Evolutionary conservation across 2,113 vertebrate species (phyloP).

Genomic region (Festucalex cinctus): DNA sequence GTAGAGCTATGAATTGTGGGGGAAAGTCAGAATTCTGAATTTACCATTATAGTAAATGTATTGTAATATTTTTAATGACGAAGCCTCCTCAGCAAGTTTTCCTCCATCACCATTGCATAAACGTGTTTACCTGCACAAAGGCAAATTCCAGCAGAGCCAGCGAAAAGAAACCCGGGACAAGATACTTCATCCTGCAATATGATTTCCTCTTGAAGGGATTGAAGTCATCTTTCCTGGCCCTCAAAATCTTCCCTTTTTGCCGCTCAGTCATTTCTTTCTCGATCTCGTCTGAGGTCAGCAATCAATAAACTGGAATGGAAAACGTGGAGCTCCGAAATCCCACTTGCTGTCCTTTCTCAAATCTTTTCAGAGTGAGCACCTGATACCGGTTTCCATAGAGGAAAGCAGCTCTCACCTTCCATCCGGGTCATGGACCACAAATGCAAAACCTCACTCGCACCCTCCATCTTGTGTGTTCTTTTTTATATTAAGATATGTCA

Average conservation of each 20-base stretch:
- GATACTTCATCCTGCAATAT: conserved; percentile 30
- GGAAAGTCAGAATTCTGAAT: too few relatives aligned
- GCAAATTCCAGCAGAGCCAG: conserved; percentile 27
- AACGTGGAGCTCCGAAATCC: neutral
- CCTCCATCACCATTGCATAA: neutral
- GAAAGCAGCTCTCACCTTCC: conserved; percentile 17
- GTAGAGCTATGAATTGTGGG: too few relatives aligned
- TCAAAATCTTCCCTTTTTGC: neutral
- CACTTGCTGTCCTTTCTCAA: conserved; percentile 20
- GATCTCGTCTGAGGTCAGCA: too few relatives aligned
- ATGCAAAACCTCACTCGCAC: conserved; percentile 41
- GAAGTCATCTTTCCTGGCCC: neutral
- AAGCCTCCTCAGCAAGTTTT: neutral
- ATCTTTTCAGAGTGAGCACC: conserved; percentile 12
- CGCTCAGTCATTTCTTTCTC: too few relatives aligned
- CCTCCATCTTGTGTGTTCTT: too few relatives aligned
- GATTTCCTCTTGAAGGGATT: conserved; percentile 7
- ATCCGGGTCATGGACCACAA: conserved; percentile 16
- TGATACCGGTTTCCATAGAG: conserved; percentile 25
- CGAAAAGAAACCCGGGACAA: conserved; percentile 12
- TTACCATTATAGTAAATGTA: too few relatives aligned
- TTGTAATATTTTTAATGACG: too few relatives aligned
- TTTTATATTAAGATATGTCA: too few relatives aligned
- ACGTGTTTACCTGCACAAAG: conserved; percentile 22
- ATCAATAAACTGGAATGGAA: too few relatives aligned